Base-by-base conservation (phyloP, 2,888 invertebrate species). In the Labia minor region DNA sequence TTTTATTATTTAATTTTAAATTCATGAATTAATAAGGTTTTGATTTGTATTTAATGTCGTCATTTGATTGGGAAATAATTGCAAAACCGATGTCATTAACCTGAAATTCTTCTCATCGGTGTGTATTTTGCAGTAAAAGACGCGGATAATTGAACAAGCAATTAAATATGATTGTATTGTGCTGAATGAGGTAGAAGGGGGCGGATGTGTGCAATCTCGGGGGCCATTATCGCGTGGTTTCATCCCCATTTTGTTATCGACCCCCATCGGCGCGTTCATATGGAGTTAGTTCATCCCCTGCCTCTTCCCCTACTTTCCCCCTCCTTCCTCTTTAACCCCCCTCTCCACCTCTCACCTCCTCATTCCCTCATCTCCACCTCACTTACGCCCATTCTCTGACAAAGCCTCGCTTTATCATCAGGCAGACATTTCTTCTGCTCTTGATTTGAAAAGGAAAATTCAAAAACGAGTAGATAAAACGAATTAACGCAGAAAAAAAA, bases 381-480 rank as follows among this genome's bases (percentile, higher is more conserved):
- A 4, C 3, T 14, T 14, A 49, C 49, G 2, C 3, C 16, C 4
- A 4, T 8, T 4, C n/a, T 49, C n/a, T 16, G 49, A 26, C 26
- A 11, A 11, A 49, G 49, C 49, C 14, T 11, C 49, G 49, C 49
- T 49, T 49, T 49, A 49, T 49, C 49, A 49, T 49, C 49, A 4
- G n/a, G 14, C 49, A 49, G 49, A 49, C 49, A 16, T 49, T 49
- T 49, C 49, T 49, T 49, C 49, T 49, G 49, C 49, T 49, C 49
- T 49, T 49, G 49, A 49, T 49, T 49, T 49, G 49, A 49, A 49
- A 49, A 49, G 49, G 49, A 49, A 49, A 49, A 49, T 49, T 49
- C 49, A 49, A 49, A 49, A 49, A 49, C 49, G 49, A 49, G 49
- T 49, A 49, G 49, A 49, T 49, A 49, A 49, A 49, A 49, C 49